phyloP scores from a whole-genome alignment of 2,797 vertebrate species.

The Miichthys miiuy region DNA sequence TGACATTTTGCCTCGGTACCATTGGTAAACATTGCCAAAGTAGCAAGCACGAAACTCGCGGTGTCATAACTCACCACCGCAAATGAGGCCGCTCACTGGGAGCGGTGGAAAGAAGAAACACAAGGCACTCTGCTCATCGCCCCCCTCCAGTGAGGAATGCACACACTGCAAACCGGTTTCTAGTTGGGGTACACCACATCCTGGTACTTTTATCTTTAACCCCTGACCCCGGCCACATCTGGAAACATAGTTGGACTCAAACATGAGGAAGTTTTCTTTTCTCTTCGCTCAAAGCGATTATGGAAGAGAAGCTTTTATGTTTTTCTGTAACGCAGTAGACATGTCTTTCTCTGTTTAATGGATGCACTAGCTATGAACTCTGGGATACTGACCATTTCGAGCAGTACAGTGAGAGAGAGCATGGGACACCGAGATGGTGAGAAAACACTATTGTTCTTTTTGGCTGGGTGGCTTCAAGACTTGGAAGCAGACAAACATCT shows the following conservation, averaged over 20 bases:
- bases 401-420: constrained; percentile 64
- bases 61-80: constrained; percentile 88
- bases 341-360: constrained; percentile 78
- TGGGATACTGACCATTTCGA: constrained; percentile 83
- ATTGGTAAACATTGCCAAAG: constrained; percentile 84
- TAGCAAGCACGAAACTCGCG: constrained; percentile 81
- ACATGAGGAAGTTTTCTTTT: constrained; percentile 93
- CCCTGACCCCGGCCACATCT: constrained; percentile 94
- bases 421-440: constrained; percentile 80
- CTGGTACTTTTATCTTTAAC: constrained; percentile 97
- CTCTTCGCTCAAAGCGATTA: constrained; percentile 82
- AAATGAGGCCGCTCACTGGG: constrained; percentile 89
- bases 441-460: constrained; percentile 81
- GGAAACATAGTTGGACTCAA: constrained; percentile 93
- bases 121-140: constrained; percentile 84
- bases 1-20: constrained; percentile 81
- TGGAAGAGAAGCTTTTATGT: constrained; percentile 74
- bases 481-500: constrained; percentile 88
- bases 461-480: constrained; percentile 85
- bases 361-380: constrained; percentile 86
- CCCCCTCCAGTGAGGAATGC: constrained; percentile 91
- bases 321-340: constrained; percentile 64
- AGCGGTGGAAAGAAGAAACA: constrained; percentile 87
- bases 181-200: constrained; percentile 89
- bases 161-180: constrained; percentile 85